Conservation (phyloP, 2,113 vertebrate species). For the Lonchura striata region DNA sequence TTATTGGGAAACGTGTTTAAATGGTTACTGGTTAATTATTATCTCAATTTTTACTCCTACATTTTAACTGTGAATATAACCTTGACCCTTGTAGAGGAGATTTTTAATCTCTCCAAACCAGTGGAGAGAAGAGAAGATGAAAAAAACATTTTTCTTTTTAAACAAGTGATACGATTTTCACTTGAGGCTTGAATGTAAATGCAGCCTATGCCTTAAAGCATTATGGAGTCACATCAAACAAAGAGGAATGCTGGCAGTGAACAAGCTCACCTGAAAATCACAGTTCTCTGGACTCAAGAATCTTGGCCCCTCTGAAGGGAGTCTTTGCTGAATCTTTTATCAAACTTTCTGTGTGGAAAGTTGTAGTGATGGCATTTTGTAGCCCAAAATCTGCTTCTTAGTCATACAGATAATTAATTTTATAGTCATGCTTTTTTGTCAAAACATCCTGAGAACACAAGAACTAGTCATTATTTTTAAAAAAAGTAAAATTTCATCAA, state of each 20-base stretch:
- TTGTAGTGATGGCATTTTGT: not conserved
- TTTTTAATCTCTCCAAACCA: not conserved
- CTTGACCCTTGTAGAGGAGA: slow-evolving; percentile 30
- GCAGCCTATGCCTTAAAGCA: not conserved
- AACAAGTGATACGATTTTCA: not conserved
- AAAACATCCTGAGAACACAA: not conserved
- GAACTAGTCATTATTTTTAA: not conserved
- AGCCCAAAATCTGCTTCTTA: not conserved
- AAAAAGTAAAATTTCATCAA: not conserved
- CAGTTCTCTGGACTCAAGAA: not conserved
- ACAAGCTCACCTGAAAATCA: not conserved
- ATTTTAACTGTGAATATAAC: slow-evolving; percentile 43
- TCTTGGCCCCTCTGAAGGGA: not conserved
- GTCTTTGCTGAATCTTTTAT: not conserved
- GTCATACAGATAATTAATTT: not conserved
- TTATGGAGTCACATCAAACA: not conserved
- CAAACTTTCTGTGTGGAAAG: not conserved
- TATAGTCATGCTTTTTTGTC: not conserved
- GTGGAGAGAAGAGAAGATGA: not conserved
- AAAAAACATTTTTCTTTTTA: not conserved
- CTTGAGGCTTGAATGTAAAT: not conserved
- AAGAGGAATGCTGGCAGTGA: not conserved
- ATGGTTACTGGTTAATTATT: slow-evolving; percentile 57
- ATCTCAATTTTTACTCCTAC: not conserved
- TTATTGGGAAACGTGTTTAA: slow-evolving; percentile 36